Evolutionary conservation across 2,113 vertebrate genomes (phyloP).

Genomic region (Thymallus thymallus): DNA sequence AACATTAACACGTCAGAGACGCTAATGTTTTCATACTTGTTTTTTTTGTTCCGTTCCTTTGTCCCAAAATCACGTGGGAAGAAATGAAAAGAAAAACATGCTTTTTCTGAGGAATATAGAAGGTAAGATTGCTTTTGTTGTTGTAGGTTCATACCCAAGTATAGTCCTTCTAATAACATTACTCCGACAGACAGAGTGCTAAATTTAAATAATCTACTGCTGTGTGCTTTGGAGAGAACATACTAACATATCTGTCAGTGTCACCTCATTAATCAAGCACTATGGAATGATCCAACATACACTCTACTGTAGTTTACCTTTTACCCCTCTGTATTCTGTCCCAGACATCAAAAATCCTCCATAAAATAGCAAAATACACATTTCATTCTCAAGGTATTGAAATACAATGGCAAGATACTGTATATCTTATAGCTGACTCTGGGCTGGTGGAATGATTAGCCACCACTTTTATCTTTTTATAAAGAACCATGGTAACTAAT

Average conservation of each 20-base stretch:
- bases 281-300: slow-evolving; percentile 40
- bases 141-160: background rate
- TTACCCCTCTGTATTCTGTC: background rate
- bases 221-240: slow-evolving; percentile 15
- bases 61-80: slow-evolving; percentile 15
- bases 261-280: slow-evolving; percentile 75
- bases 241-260: slow-evolving; percentile 19
- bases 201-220: slow-evolving; percentile 9
- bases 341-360: background rate
- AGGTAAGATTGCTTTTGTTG: background rate
- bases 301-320: background rate
- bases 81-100: background rate
- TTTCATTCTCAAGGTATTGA: background rate
- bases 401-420: background rate
- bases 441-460: background rate
- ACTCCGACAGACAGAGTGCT: slow-evolving; percentile 12
- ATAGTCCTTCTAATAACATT: background rate
- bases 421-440: background rate
- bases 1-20: slow-evolving; percentile 38
- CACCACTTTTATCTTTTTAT: background rate
- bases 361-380: background rate
- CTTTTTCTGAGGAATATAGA: background rate
- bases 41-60: slow-evolving; percentile 34
- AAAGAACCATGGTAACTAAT: background rate
- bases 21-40: slow-evolving; percentile 41